Conservation (phyloP, 2,888 invertebrate species). For the Cyclophora albipunctata region DNA sequence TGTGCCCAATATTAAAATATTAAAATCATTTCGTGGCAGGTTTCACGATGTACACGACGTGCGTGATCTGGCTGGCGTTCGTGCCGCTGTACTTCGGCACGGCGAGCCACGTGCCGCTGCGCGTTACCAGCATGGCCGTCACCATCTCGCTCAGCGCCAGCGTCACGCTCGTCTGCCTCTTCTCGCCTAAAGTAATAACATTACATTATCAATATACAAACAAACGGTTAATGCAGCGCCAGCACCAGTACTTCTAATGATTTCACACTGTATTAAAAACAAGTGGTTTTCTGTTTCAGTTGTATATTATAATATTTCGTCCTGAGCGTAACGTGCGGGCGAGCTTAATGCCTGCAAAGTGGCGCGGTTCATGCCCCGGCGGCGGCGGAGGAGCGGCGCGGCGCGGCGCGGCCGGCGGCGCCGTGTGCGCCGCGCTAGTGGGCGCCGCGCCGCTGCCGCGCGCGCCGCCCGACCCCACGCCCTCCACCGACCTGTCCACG, state of each 20-base stretch:
- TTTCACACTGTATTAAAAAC: constrained; percentile 81
- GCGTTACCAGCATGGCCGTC: constrained; percentile 96
- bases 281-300: constrained; percentile 21
- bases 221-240: too few species aligned
- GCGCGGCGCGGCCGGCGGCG: constrained; percentile 37
- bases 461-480: constrained; percentile 38
- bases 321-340: constrained; percentile 62
- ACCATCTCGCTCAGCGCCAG: constrained; percentile 96
- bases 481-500: constrained; percentile 50
- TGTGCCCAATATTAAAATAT: too few species aligned
- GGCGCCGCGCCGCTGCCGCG: constrained; percentile 35
- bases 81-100: constrained; percentile 98
- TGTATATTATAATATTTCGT: constrained; percentile 54
- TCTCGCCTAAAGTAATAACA: constrained; percentile 95
- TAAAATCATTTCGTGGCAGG: constrained; percentile 59
- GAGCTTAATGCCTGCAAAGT: constrained; percentile 44
- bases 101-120: constrained; percentile 91
- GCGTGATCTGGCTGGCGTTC: constrained; percentile 98
- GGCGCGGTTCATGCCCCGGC: constrained; percentile 31
- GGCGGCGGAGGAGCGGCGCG: constrained; percentile 23
- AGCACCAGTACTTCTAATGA: constrained; percentile 83
- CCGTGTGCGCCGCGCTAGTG: constrained; percentile 47
- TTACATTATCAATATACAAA: constrained; percentile 59
- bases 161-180: constrained; percentile 94
- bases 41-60: constrained; percentile 98